Conservation (phyloP, 2,888 invertebrate genomes). For the Stramonita haemastoma region DNA sequence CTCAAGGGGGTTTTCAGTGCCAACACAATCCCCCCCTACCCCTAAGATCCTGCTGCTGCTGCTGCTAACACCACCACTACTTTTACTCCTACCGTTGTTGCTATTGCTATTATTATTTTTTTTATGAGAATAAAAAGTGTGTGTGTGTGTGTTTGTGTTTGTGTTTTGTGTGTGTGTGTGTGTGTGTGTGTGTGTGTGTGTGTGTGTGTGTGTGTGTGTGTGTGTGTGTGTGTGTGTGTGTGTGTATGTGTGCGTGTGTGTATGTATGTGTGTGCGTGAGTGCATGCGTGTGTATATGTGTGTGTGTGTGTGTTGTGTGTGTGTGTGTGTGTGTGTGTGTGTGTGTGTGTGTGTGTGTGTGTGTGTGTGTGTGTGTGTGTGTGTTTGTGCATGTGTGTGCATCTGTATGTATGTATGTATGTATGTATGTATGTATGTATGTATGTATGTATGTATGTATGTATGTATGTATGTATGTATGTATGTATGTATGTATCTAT, state of each 20-base stretch:
- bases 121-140: no score
- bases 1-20: no score
- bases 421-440: neutral
- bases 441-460: neutral
- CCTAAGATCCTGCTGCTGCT: no score
- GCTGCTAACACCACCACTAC: no score
- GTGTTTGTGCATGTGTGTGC: neutral
- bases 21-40: no score
- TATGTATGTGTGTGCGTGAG: no score
- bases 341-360: neutral
- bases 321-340: neutral
- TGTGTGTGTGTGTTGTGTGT: neutral
- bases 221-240: neutral
- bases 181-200: conserved; percentile 15
- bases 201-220: conserved; percentile 18
- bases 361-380: neutral
- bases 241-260: neutral
- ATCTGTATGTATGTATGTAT: neutral
- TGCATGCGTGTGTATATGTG: no score
- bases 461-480: neutral
- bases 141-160: neutral
- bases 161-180: neutral
- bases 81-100: no score
- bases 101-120: no score
- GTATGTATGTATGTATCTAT: neutral